Evolutionary conservation across 2,113 vertebrate genomes (phyloP).

Genomic region (Thryonomys swinderianus): DNA sequence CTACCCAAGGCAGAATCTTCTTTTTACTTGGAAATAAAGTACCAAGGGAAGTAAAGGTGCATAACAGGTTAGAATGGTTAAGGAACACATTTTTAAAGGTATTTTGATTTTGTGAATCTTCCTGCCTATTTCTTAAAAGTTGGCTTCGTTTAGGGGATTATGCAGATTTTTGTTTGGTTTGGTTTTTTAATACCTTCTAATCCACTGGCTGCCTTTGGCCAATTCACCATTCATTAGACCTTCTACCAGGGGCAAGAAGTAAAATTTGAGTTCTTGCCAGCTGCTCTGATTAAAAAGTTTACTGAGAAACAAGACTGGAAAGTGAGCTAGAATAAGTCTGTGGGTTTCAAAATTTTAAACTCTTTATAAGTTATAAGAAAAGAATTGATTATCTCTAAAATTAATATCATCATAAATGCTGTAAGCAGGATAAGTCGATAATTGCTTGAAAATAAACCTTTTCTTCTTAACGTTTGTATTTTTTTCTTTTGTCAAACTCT

Average conservation of each 20-base stretch:
- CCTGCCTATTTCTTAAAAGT: not conserved
- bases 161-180: not conserved
- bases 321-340: not conserved
- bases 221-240: constrained; percentile 62
- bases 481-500: constrained; percentile 30
- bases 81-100: not conserved
- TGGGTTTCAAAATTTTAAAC: constrained; percentile 9
- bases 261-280: constrained; percentile 41
- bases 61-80: not conserved
- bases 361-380: not conserved
- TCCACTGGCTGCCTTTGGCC: not conserved
- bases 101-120: constrained; percentile 21
- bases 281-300: constrained; percentile 39
- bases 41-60: not conserved
- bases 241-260: constrained; percentile 75
- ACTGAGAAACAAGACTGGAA: constrained; percentile 29
- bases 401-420: not conserved
- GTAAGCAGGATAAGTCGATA: not conserved
- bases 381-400: not conserved
- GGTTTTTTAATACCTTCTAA: not conserved
- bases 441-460: constrained; percentile 48
- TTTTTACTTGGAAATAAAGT: not conserved
- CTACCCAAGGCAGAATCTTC: not conserved
- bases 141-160: not conserved
- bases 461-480: constrained; percentile 18